phyloP scores from a whole-genome alignment of 2,113 vertebrate genomes.

The Hiodon tergisus region DNA sequence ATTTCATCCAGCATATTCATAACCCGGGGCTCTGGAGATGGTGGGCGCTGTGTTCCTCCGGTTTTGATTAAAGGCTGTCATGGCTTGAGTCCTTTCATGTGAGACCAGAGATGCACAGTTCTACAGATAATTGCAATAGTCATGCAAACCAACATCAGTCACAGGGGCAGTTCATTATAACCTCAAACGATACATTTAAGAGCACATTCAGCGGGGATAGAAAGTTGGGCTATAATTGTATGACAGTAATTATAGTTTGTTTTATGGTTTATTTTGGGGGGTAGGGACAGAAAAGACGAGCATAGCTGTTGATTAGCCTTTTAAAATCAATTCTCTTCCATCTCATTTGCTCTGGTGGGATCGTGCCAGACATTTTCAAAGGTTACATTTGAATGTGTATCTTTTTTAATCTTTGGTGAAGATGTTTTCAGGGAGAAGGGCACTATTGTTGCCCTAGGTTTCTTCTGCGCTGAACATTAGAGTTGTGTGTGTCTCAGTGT shows the following conservation, averaged over 20 bases:
- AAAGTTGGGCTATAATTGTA: conserved; percentile 46
- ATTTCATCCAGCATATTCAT: background rate
- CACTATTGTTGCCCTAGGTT: background rate
- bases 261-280: conserved; percentile 42
- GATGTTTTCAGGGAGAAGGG: conserved; percentile 39
- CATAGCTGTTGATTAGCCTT: conserved; percentile 41
- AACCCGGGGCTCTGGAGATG: background rate
- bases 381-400: conserved; percentile 38
- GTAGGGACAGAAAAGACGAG: conserved; percentile 39
- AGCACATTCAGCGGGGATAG: conserved; percentile 36
- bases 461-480: too few species aligned
- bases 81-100: conserved; percentile 6
- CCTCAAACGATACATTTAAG: conserved; percentile 43
- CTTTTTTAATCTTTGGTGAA: conserved; percentile 26
- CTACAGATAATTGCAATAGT: conserved; percentile 40
- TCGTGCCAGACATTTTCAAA: conserved; percentile 3
- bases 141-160: conserved; percentile 37
- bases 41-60: background rate
- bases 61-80: conserved; percentile 26
- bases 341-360: conserved; percentile 16
- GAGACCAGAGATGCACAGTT: conserved; percentile 32
- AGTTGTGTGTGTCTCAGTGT: too few species aligned
- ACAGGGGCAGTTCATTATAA: conserved; percentile 48
- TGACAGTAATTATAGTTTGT: conserved; percentile 51
- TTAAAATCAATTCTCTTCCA: conserved; percentile 33